A percentile compares a stretch with the other conserved stretches of the same genome.
These are phyloP conservation scores for Protaetia brevitarsis DNA, from an alignment of 1,140 invertebrate genomes.

Conservation along the genomic window DNA sequence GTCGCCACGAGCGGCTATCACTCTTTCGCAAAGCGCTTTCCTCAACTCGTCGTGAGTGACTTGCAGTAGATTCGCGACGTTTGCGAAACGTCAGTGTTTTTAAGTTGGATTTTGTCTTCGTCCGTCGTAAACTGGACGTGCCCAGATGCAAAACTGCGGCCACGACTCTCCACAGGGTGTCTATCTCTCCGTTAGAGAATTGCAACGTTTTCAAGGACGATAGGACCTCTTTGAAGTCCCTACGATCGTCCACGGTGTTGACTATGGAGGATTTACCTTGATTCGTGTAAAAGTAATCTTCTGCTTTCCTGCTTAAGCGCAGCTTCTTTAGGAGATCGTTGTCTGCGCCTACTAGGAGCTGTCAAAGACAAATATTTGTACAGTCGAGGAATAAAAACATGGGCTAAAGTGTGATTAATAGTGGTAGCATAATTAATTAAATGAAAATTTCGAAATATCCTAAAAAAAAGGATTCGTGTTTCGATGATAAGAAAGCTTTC, in stretches of 20 bases:
- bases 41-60: conserved; percentile 72
- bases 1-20: conserved; percentile 91
- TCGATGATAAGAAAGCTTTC: too few species aligned
- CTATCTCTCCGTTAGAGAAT: conserved; percentile 72
- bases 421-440: too few species aligned
- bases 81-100: conserved; percentile 55
- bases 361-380: too few species aligned
- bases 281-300: conserved; percentile 72
- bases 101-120: conserved; percentile 66
- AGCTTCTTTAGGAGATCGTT: conserved; percentile 73
- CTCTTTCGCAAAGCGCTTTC: conserved; percentile 75
- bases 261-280: conserved; percentile 69
- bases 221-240: conserved; percentile 75
- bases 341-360: conserved; percentile 77
- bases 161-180: conserved; percentile 87
- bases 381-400: too few species aligned
- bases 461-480: too few species aligned
- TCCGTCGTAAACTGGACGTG: conserved; percentile 65
- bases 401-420: too few species aligned
- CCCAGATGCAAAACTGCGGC: conserved; percentile 88
- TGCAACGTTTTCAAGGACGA: conserved; percentile 83
- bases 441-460: too few species aligned
- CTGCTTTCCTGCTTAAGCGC: conserved; percentile 66
- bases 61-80: conserved; percentile 68
- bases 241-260: conserved; percentile 61